A percentile compares a stretch with the other conserved stretches of the same genome.
Conservation (phyloP, 2,113 vertebrate genomes). For the Engraulis encrasicolus region DNA sequence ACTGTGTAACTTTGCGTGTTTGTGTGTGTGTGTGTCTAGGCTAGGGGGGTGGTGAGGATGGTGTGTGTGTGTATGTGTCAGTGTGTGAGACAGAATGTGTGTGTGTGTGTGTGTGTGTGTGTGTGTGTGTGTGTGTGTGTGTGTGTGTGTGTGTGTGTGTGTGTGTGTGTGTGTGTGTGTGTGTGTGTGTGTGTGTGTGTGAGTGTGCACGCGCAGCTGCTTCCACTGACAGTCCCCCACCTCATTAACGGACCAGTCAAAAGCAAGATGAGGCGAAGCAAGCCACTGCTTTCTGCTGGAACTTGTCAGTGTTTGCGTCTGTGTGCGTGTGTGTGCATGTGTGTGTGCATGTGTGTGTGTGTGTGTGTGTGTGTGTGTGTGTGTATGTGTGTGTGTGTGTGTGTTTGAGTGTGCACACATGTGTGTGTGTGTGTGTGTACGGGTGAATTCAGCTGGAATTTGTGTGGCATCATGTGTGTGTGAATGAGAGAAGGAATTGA, state of each 20-base stretch:
- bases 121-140: no score
- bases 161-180: no score
- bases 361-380: background rate
- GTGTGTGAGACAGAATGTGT: no score
- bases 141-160: no score
- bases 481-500: no score
- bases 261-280: constrained; percentile 53
- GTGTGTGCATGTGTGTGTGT: background rate
- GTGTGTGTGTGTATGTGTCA: no score
- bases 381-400: background rate
- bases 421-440: constrained; percentile 38
- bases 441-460: background rate
- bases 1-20: no score
- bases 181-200: constrained; percentile 27
- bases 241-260: constrained; percentile 76
- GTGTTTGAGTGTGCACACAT: background rate
- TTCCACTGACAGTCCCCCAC: constrained; percentile 78
- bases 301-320: constrained; percentile 29
- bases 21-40: no score
- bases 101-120: no score
- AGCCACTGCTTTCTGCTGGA: constrained; percentile 73
- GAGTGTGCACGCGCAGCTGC: constrained; percentile 56
- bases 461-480: no score
- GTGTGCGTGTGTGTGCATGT: constrained; percentile 35
- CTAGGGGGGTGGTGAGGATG: no score